Percentiles rank a stretch among this genome's conserved stretches.
These are phyloP conservation scores for Brenthis daphne DNA, from an alignment of 2,888 invertebrate species.

Conservation along the genomic window DNA sequence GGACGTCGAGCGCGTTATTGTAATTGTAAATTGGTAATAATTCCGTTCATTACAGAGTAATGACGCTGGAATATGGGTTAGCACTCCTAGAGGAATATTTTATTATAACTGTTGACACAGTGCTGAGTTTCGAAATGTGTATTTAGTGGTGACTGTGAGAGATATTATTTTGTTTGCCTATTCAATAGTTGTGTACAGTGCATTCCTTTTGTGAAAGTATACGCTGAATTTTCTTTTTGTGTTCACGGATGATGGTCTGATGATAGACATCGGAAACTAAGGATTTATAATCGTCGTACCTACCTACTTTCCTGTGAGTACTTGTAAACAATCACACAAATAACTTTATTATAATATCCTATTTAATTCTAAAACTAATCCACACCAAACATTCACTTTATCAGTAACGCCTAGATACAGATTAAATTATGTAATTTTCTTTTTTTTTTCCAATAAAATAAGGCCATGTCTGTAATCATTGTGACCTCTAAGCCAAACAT, in stretches of 20 bases:
- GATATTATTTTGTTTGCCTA: constrained; percentile 64
- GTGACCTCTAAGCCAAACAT: constrained; percentile 22
- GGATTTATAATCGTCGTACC: constrained; percentile 32
- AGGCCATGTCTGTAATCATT: constrained; percentile 16
- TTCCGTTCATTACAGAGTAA: constrained; percentile 78
- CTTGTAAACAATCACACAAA: constrained; percentile 6
- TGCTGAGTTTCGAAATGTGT: constrained; percentile 57
- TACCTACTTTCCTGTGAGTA: constrained; percentile 40
- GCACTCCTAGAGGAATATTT: constrained; percentile 55
- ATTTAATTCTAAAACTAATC: constrained; percentile 9
- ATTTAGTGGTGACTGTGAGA: constrained; percentile 50
- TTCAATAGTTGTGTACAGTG: constrained; percentile 48
- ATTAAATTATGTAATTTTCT: constrained; percentile 18
- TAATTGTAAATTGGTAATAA: constrained; percentile 76
- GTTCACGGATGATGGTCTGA: constrained; percentile 57
- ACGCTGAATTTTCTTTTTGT: constrained; percentile 66
- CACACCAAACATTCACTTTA: constrained; percentile 3
- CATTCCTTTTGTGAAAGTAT: constrained; percentile 64
- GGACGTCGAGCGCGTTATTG: constrained; percentile 71
- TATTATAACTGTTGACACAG: constrained; percentile 58
- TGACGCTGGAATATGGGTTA: constrained; percentile 78
- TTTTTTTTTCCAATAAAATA: neutral
- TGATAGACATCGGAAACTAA: constrained; percentile 32
- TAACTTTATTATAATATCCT: neutral
- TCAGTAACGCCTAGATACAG: constrained; percentile 4